Conservation (phyloP, 2,113 vertebrate genomes). For the Charina bottae region DNA sequence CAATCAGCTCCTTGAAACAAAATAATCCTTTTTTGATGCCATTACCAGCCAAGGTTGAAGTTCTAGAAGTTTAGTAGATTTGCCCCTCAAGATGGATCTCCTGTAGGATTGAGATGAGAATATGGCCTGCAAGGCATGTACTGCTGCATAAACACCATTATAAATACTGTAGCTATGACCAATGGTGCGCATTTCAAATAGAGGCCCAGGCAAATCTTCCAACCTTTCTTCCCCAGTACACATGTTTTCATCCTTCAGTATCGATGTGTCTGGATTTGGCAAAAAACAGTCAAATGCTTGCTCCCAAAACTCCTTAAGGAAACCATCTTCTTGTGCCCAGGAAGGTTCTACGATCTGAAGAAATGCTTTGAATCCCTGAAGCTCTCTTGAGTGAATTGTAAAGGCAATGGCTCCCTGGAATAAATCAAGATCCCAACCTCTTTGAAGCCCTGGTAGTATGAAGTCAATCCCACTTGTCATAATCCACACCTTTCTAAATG, state of each 20-base stretch:
- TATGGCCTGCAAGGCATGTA: not conserved
- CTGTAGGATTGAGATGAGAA: not conserved
- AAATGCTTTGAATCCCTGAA: not conserved
- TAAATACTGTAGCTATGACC: not conserved
- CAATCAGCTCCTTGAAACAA: no score
- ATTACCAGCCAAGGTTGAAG: not conserved
- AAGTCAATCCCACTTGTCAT: not conserved
- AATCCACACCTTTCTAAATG: not conserved
- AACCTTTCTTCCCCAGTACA: not conserved
- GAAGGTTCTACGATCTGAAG: not conserved
- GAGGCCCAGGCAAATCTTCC: not conserved
- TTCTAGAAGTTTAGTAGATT: not conserved
- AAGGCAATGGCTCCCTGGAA: conserved; percentile 13
- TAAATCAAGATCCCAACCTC: not conserved
- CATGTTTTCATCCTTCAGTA: no score
- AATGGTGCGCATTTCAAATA: conserved; percentile 7
- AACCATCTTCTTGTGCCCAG: not conserved
- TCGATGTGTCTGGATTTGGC: not conserved
- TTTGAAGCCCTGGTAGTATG: not conserved
- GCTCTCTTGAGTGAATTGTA: not conserved
- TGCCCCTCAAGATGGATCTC: not conserved
- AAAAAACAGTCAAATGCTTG: conserved; percentile 11
- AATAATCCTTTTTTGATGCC: no score
- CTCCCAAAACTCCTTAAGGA: conserved; percentile 4
- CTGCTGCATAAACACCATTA: not conserved